phyloP scores from a whole-genome alignment of 2,888 invertebrate species.

The Bedellia somnulentella region DNA sequence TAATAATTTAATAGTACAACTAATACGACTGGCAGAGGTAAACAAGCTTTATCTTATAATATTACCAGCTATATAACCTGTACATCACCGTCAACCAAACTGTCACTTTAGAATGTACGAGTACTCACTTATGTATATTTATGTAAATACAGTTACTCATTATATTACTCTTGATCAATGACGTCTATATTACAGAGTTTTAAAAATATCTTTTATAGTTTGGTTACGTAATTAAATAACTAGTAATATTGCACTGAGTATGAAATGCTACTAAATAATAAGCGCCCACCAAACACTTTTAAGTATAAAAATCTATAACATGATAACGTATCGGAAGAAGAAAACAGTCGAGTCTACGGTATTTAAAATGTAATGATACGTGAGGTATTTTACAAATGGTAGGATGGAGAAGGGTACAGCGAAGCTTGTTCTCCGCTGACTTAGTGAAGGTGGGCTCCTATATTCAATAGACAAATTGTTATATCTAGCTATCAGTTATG shows the following conservation, averaged over 20 bases:
- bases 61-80: constrained; percentile 61
- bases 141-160: constrained; percentile 47
- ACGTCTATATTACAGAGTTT: constrained; percentile 36
- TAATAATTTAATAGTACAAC: constrained; percentile 58
- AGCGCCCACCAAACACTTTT: constrained; percentile 46
- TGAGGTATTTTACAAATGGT: constrained; percentile 2
- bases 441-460: constrained; percentile 45
- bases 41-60: constrained; percentile 53
- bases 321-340: constrained; percentile 48
- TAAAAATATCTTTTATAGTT: constrained; percentile 61
- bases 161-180: constrained; percentile 48
- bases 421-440: background rate
- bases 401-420: background rate
- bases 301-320: constrained; percentile 33
- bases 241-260: constrained; percentile 65
- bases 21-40: constrained; percentile 61
- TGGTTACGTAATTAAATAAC: constrained; percentile 64
- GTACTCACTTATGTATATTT: constrained; percentile 38
- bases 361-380: constrained; percentile 57
- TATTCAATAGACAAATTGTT: constrained; percentile 54
- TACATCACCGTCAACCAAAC: constrained; percentile 58
- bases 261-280: constrained; percentile 61
- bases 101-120: constrained; percentile 40
- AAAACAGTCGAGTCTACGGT: too few species aligned
- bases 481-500: constrained; percentile 55